A percentile compares a stretch with the other conserved stretches of the same genome.
Conservation (phyloP, 2,113 vertebrate genomes). For the Pardalotus punctatus region DNA sequence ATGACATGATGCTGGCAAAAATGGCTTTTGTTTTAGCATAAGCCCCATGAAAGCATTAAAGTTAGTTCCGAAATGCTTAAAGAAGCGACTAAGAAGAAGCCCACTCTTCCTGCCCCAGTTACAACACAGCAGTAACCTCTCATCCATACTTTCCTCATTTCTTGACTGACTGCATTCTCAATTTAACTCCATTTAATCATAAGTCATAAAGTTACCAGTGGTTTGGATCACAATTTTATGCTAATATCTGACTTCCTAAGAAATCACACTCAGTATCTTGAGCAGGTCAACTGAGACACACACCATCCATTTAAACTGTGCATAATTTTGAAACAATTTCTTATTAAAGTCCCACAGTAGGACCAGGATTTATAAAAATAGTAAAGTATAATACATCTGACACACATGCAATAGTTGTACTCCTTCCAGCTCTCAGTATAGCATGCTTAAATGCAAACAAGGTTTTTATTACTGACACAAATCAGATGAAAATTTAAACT, state of each 20-base stretch:
- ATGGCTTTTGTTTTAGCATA: neutral
- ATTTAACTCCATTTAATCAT: neutral
- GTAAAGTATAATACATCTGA: neutral
- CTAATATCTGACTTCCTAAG: neutral
- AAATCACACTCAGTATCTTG: neutral
- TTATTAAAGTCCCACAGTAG: neutral
- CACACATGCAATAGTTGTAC: neutral
- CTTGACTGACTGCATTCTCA: neutral
- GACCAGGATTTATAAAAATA: neutral
- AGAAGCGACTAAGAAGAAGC: neutral
- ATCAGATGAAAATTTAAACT: neutral
- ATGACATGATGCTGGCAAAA: neutral
- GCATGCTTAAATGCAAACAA: neutral
- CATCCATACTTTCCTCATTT: neutral
- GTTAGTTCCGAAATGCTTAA: neutral
- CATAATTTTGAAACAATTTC: neutral
- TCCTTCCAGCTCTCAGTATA: neutral
- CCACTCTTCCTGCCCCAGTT: neutral
- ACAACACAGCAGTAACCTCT: neutral
- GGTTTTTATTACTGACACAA: neutral
- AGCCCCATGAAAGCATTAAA: neutral
- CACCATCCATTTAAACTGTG: accelerated
- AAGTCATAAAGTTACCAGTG: neutral
- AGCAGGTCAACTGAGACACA: neutral
- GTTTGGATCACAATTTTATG: neutral